These are phyloP conservation scores for Pithys albifrons DNA, from an alignment of 2,113 vertebrate genomes.

Conservation along the genomic window DNA sequence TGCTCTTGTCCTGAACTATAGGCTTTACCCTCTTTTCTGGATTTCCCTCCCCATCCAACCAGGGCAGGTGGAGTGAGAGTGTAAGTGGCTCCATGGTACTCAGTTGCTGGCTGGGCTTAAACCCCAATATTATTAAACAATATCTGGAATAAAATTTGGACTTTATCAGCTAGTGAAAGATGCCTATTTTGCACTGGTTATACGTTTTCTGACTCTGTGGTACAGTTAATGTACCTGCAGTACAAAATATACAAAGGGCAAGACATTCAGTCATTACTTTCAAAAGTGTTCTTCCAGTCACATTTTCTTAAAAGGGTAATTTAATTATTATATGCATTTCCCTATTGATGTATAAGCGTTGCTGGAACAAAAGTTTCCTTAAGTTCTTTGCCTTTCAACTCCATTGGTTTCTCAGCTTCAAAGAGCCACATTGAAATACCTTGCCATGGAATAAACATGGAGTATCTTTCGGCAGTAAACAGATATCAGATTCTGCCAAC, in stretches of 20 bases:
- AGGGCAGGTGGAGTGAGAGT: fast-evolving
- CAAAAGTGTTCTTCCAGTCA: neutral
- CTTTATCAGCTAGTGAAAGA: neutral
- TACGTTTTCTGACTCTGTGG: neutral
- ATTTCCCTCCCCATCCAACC: neutral
- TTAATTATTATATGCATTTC: neutral
- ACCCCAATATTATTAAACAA: neutral
- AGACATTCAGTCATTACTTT: neutral
- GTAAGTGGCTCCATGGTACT: neutral
- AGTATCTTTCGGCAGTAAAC: conserved; percentile 1
- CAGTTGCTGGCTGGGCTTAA: neutral
- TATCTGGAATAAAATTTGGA: neutral
- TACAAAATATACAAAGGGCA: neutral
- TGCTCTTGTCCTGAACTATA: neutral
- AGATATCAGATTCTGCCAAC: neutral
- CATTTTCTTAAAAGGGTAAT: neutral
- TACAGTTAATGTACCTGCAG: neutral
- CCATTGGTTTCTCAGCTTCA: neutral
- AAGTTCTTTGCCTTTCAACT: neutral
- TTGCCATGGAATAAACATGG: neutral
- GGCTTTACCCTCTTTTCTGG: neutral
- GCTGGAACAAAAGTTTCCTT: neutral
- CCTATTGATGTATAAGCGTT: neutral
- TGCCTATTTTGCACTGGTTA: neutral
- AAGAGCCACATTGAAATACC: neutral